Conservation (phyloP, 2,888 invertebrate species). For the Tubulanus polymorphus region DNA sequence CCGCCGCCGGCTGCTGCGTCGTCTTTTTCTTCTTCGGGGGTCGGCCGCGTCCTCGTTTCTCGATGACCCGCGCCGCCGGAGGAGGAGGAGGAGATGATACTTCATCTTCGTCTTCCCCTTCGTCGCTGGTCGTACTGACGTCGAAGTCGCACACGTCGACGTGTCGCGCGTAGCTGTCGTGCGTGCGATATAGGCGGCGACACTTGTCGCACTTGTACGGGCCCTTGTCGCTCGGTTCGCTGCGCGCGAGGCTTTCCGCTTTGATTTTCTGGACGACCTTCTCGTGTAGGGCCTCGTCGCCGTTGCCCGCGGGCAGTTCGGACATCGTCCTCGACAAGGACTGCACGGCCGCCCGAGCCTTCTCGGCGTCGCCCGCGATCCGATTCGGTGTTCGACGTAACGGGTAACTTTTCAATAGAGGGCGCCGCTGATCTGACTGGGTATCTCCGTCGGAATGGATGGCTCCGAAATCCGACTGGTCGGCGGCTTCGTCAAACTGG, state of each 20-base stretch:
- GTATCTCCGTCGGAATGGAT: not conserved
- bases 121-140: slow-evolving; percentile 51
- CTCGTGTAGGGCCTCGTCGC: slow-evolving; percentile 34
- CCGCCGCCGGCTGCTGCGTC: not conserved
- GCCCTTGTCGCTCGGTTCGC: slow-evolving; percentile 41
- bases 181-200: slow-evolving; percentile 61
- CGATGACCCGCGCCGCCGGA: too few relatives aligned
- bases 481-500: not conserved
- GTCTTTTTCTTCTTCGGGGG: slow-evolving; percentile 6
- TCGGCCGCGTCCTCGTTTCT: slow-evolving; percentile 16
- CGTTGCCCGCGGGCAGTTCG: not conserved
- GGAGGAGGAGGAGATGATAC: too few relatives aligned
- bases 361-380: not conserved
- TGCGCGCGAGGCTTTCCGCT: slow-evolving; percentile 48
- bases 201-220: slow-evolving; percentile 84
- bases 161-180: slow-evolving; percentile 50
- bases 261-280: slow-evolving; percentile 57
- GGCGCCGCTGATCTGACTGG: not conserved
- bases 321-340: not conserved
- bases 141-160: slow-evolving; percentile 50
- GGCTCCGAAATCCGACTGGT: not conserved
- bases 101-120: slow-evolving; percentile 27
- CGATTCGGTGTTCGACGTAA: slow-evolving; percentile 1
- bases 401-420: not conserved
- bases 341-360: too few relatives aligned